Conservation (phyloP, 2,888 invertebrate genomes). For the Phortica magna region DNA sequence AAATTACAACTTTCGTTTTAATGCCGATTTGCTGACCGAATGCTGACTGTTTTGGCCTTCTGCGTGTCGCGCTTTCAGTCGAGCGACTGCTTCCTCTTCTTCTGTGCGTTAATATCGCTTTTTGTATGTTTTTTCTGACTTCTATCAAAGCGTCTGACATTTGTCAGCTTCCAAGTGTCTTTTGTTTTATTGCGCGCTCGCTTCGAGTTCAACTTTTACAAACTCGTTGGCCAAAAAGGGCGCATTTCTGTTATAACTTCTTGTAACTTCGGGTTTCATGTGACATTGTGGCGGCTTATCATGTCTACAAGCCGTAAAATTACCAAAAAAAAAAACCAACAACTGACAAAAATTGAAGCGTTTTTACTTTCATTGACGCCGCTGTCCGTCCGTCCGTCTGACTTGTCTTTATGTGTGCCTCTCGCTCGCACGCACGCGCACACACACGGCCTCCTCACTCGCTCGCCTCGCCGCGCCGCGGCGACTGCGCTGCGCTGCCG, state of each 20-base stretch:
- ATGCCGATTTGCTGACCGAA: background rate
- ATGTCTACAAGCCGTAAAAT: constrained; percentile 33
- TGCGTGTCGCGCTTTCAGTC: constrained; percentile 1
- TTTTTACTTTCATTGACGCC: constrained; percentile 73
- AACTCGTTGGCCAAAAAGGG: background rate
- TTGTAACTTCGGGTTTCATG: constrained; percentile 20
- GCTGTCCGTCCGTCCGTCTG: background rate
- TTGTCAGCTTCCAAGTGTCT: background rate
- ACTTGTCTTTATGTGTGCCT: background rate
- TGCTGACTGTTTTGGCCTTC: constrained; percentile 14
- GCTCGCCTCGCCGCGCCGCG: too few relatives aligned
- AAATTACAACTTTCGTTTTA: constrained; percentile 63
- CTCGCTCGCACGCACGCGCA: background rate
- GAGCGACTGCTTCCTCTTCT: background rate
- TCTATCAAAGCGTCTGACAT: constrained; percentile 3
- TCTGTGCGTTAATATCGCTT: background rate
- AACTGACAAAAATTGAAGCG: constrained; percentile 48
- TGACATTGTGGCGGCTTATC: constrained; percentile 18
- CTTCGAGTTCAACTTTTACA: background rate
- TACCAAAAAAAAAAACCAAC: constrained; percentile 44
- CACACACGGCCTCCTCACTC: too few relatives aligned
- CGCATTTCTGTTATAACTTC: background rate
- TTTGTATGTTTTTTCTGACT: background rate
- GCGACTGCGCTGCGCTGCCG: too few relatives aligned
- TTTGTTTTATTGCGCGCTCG: background rate